A percentile compares a stretch with the other conserved stretches of the same genome.
These are phyloP conservation scores for Ovis aries DNA, from an alignment of 2,113 vertebrate species.

Conservation along the genomic window DNA sequence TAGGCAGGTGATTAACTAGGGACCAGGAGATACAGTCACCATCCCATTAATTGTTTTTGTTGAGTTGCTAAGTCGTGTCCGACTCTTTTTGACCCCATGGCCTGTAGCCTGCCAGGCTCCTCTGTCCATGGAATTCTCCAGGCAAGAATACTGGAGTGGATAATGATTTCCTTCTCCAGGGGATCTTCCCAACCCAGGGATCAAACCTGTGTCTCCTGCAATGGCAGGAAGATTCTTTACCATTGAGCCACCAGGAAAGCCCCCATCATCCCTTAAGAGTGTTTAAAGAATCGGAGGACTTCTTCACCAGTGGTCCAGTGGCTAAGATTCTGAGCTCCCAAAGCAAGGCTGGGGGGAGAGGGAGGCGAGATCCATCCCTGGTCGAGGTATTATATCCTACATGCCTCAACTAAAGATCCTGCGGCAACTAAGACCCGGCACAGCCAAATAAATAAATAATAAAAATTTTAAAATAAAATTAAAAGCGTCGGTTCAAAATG, in stretches of 20 bases:
- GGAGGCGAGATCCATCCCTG: background rate
- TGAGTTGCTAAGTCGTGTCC: background rate
- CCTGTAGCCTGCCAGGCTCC: background rate
- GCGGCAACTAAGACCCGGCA: background rate
- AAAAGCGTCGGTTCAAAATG: accelerated
- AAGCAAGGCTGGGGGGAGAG: background rate
- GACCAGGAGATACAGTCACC: background rate
- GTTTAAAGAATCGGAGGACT: background rate
- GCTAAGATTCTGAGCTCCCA: background rate
- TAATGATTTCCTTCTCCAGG: background rate
- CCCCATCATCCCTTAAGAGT: background rate
- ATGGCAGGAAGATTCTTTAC: background rate
- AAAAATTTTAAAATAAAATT: background rate
- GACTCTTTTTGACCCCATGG: background rate
- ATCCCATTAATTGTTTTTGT: background rate
- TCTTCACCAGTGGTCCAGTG: background rate
- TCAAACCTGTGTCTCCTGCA: background rate
- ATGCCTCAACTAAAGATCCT: background rate
- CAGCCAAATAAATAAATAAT: background rate
- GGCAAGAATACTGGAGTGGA: background rate
- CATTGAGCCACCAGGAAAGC: background rate
- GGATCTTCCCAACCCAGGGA: background rate
- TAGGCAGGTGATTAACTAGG: background rate
- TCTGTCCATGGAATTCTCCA: background rate
- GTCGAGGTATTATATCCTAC: background rate